Conservation (phyloP, 2,797 vertebrate species). For the Phrynocephalus forsythii region DNA sequence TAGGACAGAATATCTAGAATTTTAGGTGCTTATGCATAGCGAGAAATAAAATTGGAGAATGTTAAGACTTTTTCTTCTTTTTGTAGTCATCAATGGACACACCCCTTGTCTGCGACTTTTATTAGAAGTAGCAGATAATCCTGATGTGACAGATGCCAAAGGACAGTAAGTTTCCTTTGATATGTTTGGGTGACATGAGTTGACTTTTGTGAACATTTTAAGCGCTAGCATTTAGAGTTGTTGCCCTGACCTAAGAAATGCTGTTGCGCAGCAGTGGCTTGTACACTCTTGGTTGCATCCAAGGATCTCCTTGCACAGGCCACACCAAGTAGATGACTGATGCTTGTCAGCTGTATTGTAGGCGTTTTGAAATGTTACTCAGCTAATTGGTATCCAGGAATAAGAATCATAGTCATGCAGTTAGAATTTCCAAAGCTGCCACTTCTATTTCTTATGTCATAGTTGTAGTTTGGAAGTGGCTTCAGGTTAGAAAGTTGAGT, state of each 20-base stretch:
- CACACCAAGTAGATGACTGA: no score
- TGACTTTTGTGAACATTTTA: slow-evolving; percentile 14
- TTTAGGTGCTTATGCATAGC: not conserved
- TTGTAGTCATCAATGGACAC: slow-evolving; percentile 93
- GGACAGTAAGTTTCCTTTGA: slow-evolving; percentile 89
- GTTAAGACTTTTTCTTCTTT: slow-evolving; percentile 20
- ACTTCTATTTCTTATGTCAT: not conserved
- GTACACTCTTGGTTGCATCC: not conserved
- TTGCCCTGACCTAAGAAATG: not conserved
- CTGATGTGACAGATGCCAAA: slow-evolving; percentile 89
- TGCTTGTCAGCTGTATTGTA: not conserved
- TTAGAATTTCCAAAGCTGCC: not conserved
- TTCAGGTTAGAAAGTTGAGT: not conserved
- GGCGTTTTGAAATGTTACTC: not conserved
- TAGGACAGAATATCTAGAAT: slow-evolving; percentile 10
- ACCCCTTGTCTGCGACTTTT: slow-evolving; percentile 92
- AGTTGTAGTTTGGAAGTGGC: not conserved
- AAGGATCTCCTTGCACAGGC: not conserved
- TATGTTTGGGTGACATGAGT: slow-evolving; percentile 20
- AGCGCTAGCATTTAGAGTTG: not conserved
- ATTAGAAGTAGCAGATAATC: slow-evolving; percentile 89
- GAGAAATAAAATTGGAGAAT: not conserved
- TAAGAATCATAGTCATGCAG: not conserved
- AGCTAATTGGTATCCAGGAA: not conserved
- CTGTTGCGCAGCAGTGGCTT: not conserved